phyloP scores from a whole-genome alignment of 1,140 invertebrate genomes.

The Sitobion miscanthi region DNA sequence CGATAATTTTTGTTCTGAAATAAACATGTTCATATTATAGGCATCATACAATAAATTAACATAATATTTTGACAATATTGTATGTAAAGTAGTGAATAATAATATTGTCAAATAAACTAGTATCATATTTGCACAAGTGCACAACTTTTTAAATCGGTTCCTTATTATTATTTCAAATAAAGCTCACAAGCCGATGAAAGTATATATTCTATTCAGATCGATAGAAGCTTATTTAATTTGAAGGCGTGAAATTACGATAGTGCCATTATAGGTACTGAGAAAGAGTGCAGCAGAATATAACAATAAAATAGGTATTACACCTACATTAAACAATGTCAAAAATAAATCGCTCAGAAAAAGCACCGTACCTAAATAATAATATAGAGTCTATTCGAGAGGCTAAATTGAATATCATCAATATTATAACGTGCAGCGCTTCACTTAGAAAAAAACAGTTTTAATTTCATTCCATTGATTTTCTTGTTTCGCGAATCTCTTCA shows the following conservation, averaged over 20 bases:
- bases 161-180: not conserved
- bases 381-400: too few species aligned
- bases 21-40: not conserved
- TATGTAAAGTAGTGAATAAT: too few species aligned
- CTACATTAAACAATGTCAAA: too few species aligned
- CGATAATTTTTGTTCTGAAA: not conserved
- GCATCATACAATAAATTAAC: not conserved
- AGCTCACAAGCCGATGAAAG: not conserved
- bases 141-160: not conserved
- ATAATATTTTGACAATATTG: not conserved
- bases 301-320: too few species aligned
- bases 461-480: too few species aligned
- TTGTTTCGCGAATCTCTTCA: too few species aligned
- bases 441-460: too few species aligned
- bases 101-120: too few species aligned
- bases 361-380: too few species aligned
- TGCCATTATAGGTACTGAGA: too few species aligned
- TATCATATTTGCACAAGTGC: too few species aligned
- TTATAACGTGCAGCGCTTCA: not conserved
- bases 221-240: not conserved
- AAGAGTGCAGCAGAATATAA: not conserved
- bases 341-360: too few species aligned
- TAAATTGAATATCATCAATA: not conserved
- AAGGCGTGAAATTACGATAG: not conserved
- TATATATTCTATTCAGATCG: not conserved